Conservation (phyloP, 2,797 vertebrate species). For the Gephyroberyx darwinii region DNA sequence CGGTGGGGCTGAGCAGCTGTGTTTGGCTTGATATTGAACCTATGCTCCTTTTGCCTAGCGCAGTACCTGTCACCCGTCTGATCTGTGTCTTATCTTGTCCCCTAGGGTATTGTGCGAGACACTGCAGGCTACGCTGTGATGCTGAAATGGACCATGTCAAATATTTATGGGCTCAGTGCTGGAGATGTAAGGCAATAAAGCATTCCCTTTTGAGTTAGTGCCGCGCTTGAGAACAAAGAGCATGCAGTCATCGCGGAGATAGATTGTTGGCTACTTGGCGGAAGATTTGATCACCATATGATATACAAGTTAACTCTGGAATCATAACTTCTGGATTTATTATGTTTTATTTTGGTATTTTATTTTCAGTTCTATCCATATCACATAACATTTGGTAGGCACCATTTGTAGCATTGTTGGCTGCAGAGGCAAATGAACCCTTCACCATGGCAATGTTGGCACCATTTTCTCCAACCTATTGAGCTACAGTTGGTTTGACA, state of each 20-base stretch:
- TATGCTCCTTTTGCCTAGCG: background rate
- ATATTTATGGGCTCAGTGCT: slow-evolving; percentile 91
- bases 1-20: background rate
- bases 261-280: slow-evolving; percentile 13
- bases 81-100: slow-evolving; percentile 53
- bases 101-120: slow-evolving; percentile 91
- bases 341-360: background rate
- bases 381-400: background rate
- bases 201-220: slow-evolving; percentile 15
- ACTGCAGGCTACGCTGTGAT: slow-evolving; percentile 95
- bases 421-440: too few relatives aligned
- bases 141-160: slow-evolving; percentile 98
- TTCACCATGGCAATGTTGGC: too few relatives aligned
- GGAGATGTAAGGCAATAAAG: slow-evolving; percentile 88
- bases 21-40: slow-evolving; percentile 43
- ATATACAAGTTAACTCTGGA: slow-evolving; percentile 11
- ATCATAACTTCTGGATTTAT: background rate
- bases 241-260: background rate
- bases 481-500: too few relatives aligned
- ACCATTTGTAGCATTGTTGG: too few relatives aligned
- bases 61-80: slow-evolving; percentile 37
- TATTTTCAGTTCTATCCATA: slow-evolving; percentile 10
- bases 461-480: background rate
- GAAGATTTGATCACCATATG: slow-evolving; percentile 22
- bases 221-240: slow-evolving; percentile 29